phyloP scores from a whole-genome alignment of 2,113 vertebrate species.

The Xenopus laevis region DNA sequence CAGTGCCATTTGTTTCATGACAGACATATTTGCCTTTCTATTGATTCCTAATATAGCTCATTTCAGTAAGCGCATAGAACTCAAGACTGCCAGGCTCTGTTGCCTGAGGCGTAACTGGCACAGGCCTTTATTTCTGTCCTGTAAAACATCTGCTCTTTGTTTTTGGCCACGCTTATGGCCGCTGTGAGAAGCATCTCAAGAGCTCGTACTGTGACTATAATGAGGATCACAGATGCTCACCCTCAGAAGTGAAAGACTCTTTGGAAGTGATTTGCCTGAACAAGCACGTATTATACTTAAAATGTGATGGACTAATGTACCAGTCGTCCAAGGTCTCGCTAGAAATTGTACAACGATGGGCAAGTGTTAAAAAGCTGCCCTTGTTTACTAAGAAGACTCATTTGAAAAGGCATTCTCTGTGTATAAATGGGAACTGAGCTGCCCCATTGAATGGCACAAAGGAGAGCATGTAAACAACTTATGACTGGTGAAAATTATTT shows the following conservation, averaged over 20 bases:
- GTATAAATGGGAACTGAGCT: too few species aligned
- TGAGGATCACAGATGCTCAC: constrained; percentile 49
- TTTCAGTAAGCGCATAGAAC: background rate
- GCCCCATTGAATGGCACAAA: too few species aligned
- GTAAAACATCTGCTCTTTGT: constrained; percentile 40
- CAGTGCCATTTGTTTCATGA: constrained; percentile 19
- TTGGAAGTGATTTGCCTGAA: constrained; percentile 26
- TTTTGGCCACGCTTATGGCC: constrained; percentile 34
- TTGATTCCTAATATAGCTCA: constrained; percentile 17
- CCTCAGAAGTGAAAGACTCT: constrained; percentile 47
- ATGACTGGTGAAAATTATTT: too few species aligned
- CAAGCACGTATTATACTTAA: constrained; percentile 32
- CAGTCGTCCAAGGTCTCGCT: background rate
- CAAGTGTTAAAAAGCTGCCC: too few species aligned
- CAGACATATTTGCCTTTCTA: constrained; percentile 14
- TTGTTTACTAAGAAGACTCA: too few species aligned
- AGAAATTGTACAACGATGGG: too few species aligned
- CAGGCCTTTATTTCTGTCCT: constrained; percentile 6
- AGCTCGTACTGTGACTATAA: constrained; percentile 27
- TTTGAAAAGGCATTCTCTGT: too few species aligned
- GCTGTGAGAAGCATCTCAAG: constrained; percentile 44
- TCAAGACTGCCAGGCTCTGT: constrained; percentile 12
- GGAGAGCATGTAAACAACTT: too few species aligned
- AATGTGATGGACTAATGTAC: constrained; percentile 7
- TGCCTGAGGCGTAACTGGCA: constrained; percentile 16